Percentiles rank a stretch among this genome's conserved stretches.
Conservation (phyloP, 2,797 vertebrate genomes). For the Todus mexicanus region DNA sequence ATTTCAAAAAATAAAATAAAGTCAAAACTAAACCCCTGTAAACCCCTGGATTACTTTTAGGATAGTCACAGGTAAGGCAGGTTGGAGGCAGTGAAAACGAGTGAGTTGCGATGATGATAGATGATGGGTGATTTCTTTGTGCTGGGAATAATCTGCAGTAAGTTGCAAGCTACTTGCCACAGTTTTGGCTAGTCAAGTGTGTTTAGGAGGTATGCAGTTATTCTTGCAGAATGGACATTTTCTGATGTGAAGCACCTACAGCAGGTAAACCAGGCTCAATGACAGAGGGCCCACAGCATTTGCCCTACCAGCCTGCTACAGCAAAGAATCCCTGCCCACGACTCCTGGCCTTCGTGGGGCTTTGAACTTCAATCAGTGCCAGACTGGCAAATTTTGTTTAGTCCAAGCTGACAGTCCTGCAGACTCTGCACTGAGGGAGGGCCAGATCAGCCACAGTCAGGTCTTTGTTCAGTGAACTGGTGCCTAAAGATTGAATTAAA, state of each 20-base stretch:
- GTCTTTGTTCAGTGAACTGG: constrained; percentile 65
- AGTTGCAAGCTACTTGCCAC: neutral
- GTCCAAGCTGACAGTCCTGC: neutral
- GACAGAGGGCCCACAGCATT: neutral
- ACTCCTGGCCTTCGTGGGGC: neutral
- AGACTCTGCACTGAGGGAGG: constrained; percentile 46
- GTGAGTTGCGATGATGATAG: neutral
- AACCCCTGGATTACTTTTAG: neutral
- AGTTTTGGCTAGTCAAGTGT: neutral
- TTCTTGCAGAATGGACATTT: neutral
- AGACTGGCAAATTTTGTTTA: constrained; percentile 40
- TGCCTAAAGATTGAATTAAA: constrained; percentile 61
- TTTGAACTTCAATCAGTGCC: constrained; percentile 55
- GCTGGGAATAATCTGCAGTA: neutral
- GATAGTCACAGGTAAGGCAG: neutral
- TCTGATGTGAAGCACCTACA: neutral
- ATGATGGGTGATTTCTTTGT: neutral
- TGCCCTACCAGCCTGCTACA: neutral
- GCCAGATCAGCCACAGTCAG: constrained; percentile 61
- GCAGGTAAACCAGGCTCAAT: neutral
- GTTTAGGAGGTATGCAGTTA: neutral
- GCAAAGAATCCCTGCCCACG: neutral
- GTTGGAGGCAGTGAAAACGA: neutral
- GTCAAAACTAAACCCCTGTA: neutral
- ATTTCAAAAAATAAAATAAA: neutral